A percentile compares a stretch with the other conserved stretches of the same genome.
Conservation (phyloP, 2,113 vertebrate genomes). For the Tupaia tana region DNA sequence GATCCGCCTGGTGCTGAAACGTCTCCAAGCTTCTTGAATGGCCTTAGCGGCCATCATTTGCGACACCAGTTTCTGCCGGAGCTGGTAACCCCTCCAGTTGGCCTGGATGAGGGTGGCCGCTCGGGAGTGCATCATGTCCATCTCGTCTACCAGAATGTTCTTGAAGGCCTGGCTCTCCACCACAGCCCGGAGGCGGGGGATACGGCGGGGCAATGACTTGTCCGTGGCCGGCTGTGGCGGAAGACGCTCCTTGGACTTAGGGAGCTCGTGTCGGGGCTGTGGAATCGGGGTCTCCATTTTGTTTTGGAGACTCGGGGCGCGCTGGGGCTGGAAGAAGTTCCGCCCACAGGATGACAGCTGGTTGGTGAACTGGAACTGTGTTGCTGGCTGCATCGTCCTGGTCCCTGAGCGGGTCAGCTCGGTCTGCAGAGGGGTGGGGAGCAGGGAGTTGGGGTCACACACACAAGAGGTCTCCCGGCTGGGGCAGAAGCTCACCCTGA, state of each 20-base stretch:
- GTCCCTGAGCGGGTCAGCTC: background rate
- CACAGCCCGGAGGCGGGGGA: conserved; percentile 28
- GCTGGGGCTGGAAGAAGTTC: background rate
- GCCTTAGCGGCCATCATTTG: conserved; percentile 50
- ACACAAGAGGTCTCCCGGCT: background rate
- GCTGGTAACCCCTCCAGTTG: conserved; percentile 71
- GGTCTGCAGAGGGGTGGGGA: conserved; percentile 8
- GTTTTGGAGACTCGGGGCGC: rapidly evolving
- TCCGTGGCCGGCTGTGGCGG: background rate
- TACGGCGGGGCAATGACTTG: rapidly evolving
- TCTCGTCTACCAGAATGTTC: conserved; percentile 81
- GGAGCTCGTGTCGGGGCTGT: background rate
- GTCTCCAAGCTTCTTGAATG: conserved; percentile 70
- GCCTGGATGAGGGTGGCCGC: conserved; percentile 80
- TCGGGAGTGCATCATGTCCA: conserved; percentile 74
- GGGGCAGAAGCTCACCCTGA: rapidly evolving
- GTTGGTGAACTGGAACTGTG: background rate
- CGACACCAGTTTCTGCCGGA: conserved; percentile 67
- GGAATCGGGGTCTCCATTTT: background rate
- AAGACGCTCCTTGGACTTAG: background rate
- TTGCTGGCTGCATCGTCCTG: conserved; percentile 44
- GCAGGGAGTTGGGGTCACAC: rapidly evolving
- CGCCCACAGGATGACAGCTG: background rate
- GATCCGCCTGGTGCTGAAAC: background rate
- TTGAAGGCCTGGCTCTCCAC: conserved; percentile 71